Evolutionary conservation across 2,113 vertebrate genomes (phyloP).

Genomic region (Pontoporia blainvillei): DNA sequence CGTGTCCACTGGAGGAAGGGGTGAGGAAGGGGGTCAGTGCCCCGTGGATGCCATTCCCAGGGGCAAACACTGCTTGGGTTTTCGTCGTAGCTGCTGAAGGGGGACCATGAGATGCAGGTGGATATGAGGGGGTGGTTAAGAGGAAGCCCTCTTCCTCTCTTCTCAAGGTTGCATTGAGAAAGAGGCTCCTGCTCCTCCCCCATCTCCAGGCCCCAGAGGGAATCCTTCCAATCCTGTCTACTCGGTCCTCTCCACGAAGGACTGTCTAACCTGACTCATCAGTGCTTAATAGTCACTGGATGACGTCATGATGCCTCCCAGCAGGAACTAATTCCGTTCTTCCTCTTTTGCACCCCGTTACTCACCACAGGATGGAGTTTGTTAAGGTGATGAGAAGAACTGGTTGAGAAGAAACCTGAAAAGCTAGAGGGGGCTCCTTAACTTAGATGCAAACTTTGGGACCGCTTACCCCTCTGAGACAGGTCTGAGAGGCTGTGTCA

Average conservation of each 20-base stretch:
- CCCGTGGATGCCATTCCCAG: neutral
- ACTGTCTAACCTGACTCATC: neutral
- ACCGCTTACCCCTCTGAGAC: neutral
- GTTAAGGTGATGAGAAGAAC: neutral
- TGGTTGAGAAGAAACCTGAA: neutral
- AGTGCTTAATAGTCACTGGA: neutral
- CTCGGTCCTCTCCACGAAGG: neutral
- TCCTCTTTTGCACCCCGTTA: neutral
- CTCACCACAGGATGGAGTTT: neutral
- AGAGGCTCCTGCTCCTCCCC: neutral
- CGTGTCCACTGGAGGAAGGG: neutral
- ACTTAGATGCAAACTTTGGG: neutral
- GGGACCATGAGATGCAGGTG: rapidly evolving
- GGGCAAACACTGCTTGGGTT: neutral
- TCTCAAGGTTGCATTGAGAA: neutral
- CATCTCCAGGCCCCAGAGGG: neutral
- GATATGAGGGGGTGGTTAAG: too few relatives aligned
- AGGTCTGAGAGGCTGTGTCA: neutral
- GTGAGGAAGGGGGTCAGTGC: neutral
- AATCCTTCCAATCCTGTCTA: neutral
- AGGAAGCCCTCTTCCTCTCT: neutral
- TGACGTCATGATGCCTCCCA: rapidly evolving
- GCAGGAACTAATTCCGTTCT: neutral
- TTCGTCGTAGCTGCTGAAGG: neutral
- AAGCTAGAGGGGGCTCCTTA: neutral